Evolutionary conservation across 2,888 invertebrate genomes (phyloP), one percentile per base, ranked within the genome.

Genomic region (Himalopsyche anomala): DNA sequence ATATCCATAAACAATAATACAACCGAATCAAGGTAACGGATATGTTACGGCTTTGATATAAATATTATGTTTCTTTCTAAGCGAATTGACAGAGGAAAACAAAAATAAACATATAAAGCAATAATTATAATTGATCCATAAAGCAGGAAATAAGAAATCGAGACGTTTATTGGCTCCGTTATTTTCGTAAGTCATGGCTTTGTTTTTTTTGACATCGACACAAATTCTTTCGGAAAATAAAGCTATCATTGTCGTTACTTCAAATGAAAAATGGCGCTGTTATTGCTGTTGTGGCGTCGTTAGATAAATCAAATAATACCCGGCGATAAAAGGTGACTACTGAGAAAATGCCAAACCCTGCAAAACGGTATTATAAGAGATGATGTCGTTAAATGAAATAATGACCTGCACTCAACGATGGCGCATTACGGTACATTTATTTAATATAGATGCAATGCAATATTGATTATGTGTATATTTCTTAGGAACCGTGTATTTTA

Each of bases 231-330:
- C 51, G 54, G 85, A 85, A 83, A 83, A 85, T 85, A 85, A 85
- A 85, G 83, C 85, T 85, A 85, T 85, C 85, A 85, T 85, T 85
- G 85, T 85, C 85, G 55, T 83, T 74, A 83, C 38, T 79, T 83
- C 83, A 85, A 85, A 85, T 85, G 85, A 85, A 85, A 85, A 85
- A 85, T 85, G 62, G 83, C 74, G 38, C 40, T 83, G 83, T 62
- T 83, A 83, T 83, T 83, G 83, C 83, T 45, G 69, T 69, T 83
- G 83, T 45, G 45, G n/a, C 83, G 45, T 69, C 69, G 69, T 83
- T 54, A 83, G 69, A 83, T 83, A 83, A 83, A 83, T 83, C 83
- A 83, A 74, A 74, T 74, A 74, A 74, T 74, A 12, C 74, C 38
- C 74, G 36, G 15, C 74, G 74, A 74, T 74, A 74, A 74, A 74